Percentiles rank a stretch among this genome's conserved stretches.
phyloP scores from a whole-genome alignment of 2,797 vertebrate genomes.

The Dendrocincla fuliginosa region DNA sequence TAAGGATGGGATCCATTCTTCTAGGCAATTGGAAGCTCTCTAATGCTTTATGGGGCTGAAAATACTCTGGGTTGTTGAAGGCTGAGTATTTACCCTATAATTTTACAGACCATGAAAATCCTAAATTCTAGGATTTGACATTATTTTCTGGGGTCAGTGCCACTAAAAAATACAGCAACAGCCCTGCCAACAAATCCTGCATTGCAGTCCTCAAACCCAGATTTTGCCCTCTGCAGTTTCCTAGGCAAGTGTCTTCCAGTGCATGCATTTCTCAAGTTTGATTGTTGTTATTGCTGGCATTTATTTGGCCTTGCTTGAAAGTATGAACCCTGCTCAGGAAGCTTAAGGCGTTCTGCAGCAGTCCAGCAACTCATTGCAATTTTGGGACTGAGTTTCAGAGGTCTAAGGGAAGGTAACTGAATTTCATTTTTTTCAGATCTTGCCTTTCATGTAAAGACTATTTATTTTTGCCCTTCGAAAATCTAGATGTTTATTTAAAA shows the following conservation, averaged over 20 bases:
- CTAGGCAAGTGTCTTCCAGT: not conserved
- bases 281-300: not conserved
- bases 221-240: not conserved
- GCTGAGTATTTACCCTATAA: not conserved
- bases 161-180: not conserved
- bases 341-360: not conserved
- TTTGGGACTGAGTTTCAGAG: not conserved
- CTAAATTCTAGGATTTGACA: not conserved
- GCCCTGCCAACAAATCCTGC: not conserved
- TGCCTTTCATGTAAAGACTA: not conserved
- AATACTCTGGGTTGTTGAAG: not conserved
- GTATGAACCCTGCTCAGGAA: not conserved
- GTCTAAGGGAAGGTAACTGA: not conserved
- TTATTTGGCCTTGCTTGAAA: constrained; percentile 1
- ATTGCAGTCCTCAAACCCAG: not conserved
- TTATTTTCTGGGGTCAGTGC: not conserved
- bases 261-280: not conserved
- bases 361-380: not conserved
- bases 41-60: not conserved
- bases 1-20: not conserved
- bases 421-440: not conserved
- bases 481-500: not conserved
- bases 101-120: not conserved
- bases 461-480: not conserved
- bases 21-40: not conserved